These are phyloP conservation scores for Panonychus citri DNA, from an alignment of 1,140 invertebrate species.

Conservation along the genomic window DNA sequence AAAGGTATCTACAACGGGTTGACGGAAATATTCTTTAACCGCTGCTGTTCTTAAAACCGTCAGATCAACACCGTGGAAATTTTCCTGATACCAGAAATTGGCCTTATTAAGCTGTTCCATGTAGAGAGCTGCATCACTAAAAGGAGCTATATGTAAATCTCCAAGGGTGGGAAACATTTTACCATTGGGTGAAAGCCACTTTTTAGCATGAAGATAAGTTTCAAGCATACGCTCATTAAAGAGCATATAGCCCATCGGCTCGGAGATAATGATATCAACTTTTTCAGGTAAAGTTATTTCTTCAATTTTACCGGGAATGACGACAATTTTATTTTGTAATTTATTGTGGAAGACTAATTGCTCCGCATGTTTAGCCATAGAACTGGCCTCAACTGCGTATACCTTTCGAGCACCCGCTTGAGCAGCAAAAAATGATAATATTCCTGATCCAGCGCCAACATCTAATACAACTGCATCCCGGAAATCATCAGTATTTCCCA, in stretches of 20 bases:
- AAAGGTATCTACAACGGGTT: slow-evolving; percentile 97
- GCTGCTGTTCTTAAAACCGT: slow-evolving; percentile 68
- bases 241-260: slow-evolving; percentile 99
- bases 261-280: slow-evolving; percentile 92
- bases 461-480: slow-evolving; percentile 63
- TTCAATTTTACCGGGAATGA: slow-evolving; percentile 94
- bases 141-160: slow-evolving; percentile 92
- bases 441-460: slow-evolving; percentile 89
- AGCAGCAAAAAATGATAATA: slow-evolving; percentile 91
- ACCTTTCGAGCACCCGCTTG: slow-evolving; percentile 91
- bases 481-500: slow-evolving; percentile 80
- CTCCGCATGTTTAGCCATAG: slow-evolving; percentile 91
- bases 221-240: slow-evolving; percentile 99
- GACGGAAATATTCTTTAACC: slow-evolving; percentile 90
- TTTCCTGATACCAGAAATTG: slow-evolving; percentile 95
- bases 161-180: slow-evolving; percentile 91
- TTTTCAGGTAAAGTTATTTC: slow-evolving; percentile 83
- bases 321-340: slow-evolving; percentile 56
- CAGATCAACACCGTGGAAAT: slow-evolving; percentile 93
- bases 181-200: slow-evolving; percentile 70
- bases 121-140: slow-evolving; percentile 88
- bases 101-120: slow-evolving; percentile 97
- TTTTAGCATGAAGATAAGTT: slow-evolving; percentile 93
- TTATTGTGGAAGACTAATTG: slow-evolving; percentile 73
- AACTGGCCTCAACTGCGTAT: slow-evolving; percentile 93